Evolutionary conservation across 2,888 invertebrate genomes (phyloP).

Genomic region (Ichneumoninae sp.): DNA sequence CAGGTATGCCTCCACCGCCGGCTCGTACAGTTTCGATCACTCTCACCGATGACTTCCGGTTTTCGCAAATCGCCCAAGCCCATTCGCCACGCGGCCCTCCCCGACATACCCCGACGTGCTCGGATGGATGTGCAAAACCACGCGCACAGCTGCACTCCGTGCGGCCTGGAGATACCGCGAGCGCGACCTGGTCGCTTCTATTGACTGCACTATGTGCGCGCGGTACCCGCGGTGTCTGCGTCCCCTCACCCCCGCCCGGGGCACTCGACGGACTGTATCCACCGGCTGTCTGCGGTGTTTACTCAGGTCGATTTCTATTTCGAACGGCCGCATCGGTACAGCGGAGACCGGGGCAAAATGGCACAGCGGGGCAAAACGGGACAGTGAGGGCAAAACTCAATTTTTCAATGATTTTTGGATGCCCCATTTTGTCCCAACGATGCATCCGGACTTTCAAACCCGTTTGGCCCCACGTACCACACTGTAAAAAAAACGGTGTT

Average conservation of each 20-base stretch:
- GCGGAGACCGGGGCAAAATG: too few relatives aligned
- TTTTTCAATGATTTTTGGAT: too few relatives aligned
- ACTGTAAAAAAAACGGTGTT: too few relatives aligned
- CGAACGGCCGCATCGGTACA: constrained; percentile 22
- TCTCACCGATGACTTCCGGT: constrained; percentile 40
- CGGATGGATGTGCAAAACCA: neutral
- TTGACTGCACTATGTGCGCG: constrained; percentile 39
- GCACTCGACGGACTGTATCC: constrained; percentile 49
- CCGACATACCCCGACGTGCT: neutral
- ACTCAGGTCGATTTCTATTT: constrained; percentile 52
- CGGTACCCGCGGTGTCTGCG: constrained; percentile 16
- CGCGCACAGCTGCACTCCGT: constrained; percentile 20
- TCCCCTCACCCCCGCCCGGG: neutral
- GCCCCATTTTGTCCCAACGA: too few relatives aligned
- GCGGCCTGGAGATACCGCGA: constrained; percentile 51
- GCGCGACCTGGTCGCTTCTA: constrained; percentile 16
- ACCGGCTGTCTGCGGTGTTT: constrained; percentile 54
- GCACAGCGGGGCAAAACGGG: too few relatives aligned
- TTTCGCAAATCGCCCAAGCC: constrained; percentile 26
- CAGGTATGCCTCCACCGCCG: neutral
- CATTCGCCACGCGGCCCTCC: constrained; percentile 14
- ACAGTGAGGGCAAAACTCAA: too few relatives aligned
- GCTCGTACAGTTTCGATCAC: constrained; percentile 15
- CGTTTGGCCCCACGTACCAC: too few relatives aligned
- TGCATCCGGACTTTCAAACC: too few relatives aligned